Evolutionary conservation across 1,140 invertebrate species (phyloP).

Genomic region (Drosophila bocki): DNA sequence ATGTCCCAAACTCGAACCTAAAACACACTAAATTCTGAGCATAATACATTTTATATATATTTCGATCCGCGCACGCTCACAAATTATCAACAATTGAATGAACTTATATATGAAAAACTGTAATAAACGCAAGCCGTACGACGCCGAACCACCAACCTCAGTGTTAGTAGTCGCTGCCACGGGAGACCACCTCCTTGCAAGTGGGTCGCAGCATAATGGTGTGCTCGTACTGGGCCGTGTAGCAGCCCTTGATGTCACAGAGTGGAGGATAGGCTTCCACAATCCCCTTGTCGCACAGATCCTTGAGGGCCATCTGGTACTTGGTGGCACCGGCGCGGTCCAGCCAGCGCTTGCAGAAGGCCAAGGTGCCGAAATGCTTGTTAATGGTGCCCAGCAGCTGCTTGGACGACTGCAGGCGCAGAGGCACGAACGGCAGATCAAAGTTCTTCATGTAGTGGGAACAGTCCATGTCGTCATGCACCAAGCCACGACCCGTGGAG

Average conservation of each 20-base stretch:
- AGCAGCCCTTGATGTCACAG: conserved; percentile 98
- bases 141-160: conserved; percentile 12
- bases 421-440: conserved; percentile 95
- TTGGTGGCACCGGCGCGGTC: conserved; percentile 98
- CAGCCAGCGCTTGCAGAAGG: conserved; percentile 99
- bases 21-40: conserved; percentile 13
- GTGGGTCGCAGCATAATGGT: conserved; percentile 98
- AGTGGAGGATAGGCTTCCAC: conserved; percentile 99
- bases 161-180: conserved; percentile 97
- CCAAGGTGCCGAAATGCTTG: conserved; percentile 98
- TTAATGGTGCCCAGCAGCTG: conserved; percentile 97
- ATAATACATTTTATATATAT: conserved; percentile 60
- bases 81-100: conserved; percentile 71
- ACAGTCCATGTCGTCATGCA: conserved; percentile 99
- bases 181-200: conserved; percentile 98
- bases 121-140: conserved; percentile 51
- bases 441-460: conserved; percentile 99
- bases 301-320: conserved; percentile 99
- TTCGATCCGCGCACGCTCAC: conserved; percentile 48
- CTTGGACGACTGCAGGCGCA: conserved; percentile 96
- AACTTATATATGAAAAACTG: conserved; percentile 66
- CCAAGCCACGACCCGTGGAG: conserved; percentile 97
- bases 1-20: neutral
- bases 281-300: conserved; percentile 98
- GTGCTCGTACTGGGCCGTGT: conserved; percentile 99